Conservation (phyloP, 2,113 vertebrate species). For the Meles meles region DNA sequence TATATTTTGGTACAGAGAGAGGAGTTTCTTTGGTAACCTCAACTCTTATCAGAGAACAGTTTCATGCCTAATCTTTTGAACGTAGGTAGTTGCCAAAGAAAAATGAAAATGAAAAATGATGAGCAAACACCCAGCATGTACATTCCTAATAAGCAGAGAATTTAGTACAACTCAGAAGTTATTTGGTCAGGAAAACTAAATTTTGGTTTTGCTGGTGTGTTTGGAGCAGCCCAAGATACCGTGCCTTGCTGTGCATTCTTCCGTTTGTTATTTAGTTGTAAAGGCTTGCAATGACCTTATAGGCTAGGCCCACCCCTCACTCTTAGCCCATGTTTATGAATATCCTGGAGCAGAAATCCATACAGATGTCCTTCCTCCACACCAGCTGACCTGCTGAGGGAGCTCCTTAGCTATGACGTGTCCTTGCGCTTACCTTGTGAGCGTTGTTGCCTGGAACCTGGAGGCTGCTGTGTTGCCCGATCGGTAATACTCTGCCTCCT, state of each 20-base stretch:
- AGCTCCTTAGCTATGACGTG: neutral
- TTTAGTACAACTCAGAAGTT: neutral
- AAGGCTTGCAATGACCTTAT: neutral
- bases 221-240: neutral
- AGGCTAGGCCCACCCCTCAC: neutral
- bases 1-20: neutral
- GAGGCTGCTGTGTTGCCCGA: neutral
- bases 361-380: neutral
- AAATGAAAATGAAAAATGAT: neutral
- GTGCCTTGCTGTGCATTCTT: neutral
- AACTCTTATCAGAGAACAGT: neutral
- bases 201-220: neutral
- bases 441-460: neutral
- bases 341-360: neutral
- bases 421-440: neutral
- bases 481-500: neutral
- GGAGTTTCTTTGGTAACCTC: neutral
- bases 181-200: neutral
- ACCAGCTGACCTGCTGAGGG: neutral
- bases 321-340: neutral
- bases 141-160: neutral
- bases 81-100: neutral
- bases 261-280: neutral
- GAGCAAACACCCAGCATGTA: neutral
- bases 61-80: neutral